Percentiles rank a stretch among this genome's conserved stretches.
phyloP scores from a whole-genome alignment of 2,797 vertebrate genomes.

The Mormyrus proboscirostris region DNA sequence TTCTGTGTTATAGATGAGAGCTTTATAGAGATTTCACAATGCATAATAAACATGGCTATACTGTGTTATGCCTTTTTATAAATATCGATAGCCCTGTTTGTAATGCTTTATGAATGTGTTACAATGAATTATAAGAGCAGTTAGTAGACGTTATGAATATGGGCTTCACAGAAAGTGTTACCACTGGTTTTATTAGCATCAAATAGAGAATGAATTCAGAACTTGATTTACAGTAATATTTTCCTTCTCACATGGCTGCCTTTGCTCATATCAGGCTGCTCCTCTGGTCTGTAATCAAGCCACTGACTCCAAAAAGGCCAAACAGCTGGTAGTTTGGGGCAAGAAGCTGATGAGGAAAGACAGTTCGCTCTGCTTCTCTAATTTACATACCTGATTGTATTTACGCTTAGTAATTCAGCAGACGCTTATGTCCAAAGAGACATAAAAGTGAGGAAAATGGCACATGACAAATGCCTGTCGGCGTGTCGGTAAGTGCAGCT shows the following conservation, averaged over 20 bases:
- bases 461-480: background rate
- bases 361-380: background rate
- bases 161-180: background rate
- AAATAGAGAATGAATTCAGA: background rate
- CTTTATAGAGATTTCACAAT: background rate
- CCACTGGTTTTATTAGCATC: background rate
- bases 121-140: background rate
- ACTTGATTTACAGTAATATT: background rate
- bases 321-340: background rate
- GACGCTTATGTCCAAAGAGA: background rate
- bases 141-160: background rate
- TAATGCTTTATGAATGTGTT: background rate
- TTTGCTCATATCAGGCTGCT: background rate
- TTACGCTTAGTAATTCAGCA: background rate
- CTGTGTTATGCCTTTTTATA: background rate
- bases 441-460: background rate
- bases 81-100: background rate
- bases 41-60: background rate
- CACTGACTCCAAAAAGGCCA: background rate
- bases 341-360: background rate
- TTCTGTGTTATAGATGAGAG: background rate
- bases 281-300: background rate
- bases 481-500: background rate
- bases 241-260: background rate
- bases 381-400: background rate